These are phyloP conservation scores for Panzeria rudis DNA, from an alignment of 2,888 invertebrate genomes.

Conservation along the genomic window DNA sequence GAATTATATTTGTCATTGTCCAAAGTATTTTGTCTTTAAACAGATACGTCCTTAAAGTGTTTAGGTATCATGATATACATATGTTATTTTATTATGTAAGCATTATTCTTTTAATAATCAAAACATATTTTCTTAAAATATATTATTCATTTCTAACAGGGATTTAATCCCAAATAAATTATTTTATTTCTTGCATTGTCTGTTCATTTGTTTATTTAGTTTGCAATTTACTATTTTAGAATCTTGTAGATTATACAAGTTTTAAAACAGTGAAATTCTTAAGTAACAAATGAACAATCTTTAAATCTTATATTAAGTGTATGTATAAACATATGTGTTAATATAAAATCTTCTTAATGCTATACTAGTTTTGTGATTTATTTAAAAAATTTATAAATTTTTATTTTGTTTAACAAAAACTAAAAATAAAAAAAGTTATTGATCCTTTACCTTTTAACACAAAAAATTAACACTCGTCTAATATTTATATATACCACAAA, in stretches of 20 bases:
- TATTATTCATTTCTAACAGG: slow-evolving; percentile 20
- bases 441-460: slow-evolving; percentile 57
- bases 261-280: neutral
- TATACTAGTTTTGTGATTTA: slow-evolving; percentile 63
- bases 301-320: slow-evolving; percentile 11
- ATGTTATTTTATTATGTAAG: slow-evolving; percentile 38
- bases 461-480: slow-evolving; percentile 52
- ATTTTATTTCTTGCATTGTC: slow-evolving; percentile 16
- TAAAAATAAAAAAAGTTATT: slow-evolving; percentile 22
- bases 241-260: neutral
- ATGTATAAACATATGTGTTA: slow-evolving; percentile 31
- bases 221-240: slow-evolving; percentile 2
- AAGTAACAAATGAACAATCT: slow-evolving; percentile 2
- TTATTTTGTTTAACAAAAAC: slow-evolving; percentile 60
- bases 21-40: neutral
- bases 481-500: slow-evolving; percentile 42
- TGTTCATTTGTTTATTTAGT: neutral
- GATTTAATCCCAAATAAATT: slow-evolving; percentile 49
- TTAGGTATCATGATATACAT: neutral
- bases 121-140: slow-evolving; percentile 2
- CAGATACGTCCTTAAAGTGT: neutral
- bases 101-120: slow-evolving; percentile 20
- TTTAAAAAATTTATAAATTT: slow-evolving; percentile 46
- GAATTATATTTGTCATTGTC: neutral
- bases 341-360: slow-evolving; percentile 37